phyloP scores from a whole-genome alignment of 1,140 invertebrate genomes.

The Acyrthosiphon pisum region DNA sequence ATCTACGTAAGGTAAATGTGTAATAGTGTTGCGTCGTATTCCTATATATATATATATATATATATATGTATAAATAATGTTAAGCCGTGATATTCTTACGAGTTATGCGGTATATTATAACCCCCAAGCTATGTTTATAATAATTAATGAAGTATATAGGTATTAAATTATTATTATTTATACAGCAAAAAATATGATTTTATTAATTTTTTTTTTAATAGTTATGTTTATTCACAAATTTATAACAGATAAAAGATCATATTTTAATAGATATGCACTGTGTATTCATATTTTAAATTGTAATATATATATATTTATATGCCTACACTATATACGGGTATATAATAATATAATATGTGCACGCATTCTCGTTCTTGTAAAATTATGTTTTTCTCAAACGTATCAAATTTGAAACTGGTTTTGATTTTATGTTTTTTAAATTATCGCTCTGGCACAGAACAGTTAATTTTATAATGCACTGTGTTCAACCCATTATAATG shows the following conservation, averaged over 20 bases:
- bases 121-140: background rate
- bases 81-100: background rate
- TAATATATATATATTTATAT: background rate
- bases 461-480: conserved; percentile 14
- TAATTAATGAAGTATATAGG: background rate
- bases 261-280: background rate
- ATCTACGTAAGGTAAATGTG: background rate
- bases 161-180: conserved; percentile 14
- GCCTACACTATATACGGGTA: background rate
- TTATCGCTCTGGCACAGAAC: background rate
- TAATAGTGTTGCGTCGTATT: background rate
- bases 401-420: conserved; percentile 33
- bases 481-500: background rate
- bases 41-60: background rate
- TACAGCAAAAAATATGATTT: background rate
- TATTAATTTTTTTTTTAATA: background rate
- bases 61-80: background rate
- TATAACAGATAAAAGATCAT: background rate
- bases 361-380: background rate
- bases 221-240: background rate
- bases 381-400: background rate
- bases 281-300: background rate
- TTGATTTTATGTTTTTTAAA: conserved; percentile 28
- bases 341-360: background rate
- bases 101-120: background rate